Conservation (phyloP, 2,113 vertebrate species). For the Semnornis frantzii region DNA sequence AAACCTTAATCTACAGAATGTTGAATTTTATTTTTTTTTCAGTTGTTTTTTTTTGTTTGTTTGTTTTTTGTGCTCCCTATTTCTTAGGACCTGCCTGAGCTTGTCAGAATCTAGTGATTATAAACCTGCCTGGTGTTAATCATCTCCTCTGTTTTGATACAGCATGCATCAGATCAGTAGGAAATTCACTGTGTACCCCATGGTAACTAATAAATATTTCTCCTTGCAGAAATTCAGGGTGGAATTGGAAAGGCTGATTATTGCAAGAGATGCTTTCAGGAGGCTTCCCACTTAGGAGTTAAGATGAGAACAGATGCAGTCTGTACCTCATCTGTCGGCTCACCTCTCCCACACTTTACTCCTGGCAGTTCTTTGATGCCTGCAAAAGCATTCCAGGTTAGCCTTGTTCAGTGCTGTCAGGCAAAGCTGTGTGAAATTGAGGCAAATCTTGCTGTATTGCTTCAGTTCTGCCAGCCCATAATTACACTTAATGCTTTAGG, state of each 20-base stretch:
- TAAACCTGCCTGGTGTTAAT: background rate
- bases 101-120: background rate
- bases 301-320: background rate
- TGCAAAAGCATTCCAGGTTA: background rate
- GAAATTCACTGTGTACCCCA: background rate
- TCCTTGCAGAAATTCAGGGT: background rate
- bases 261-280: background rate
- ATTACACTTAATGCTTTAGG: background rate
- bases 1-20: background rate
- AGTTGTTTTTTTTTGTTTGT: too few relatives aligned
- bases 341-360: background rate
- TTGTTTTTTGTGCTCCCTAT: background rate
- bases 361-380: background rate
- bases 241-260: background rate
- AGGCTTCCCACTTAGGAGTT: background rate
- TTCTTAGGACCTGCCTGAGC: background rate
- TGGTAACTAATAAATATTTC: background rate
- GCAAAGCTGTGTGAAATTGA: background rate
- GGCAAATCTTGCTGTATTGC: background rate
- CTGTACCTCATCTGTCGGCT: background rate
- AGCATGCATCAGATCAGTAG: background rate
- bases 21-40: background rate
- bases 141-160: background rate
- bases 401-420: background rate
- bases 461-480: background rate